Base-by-base conservation (phyloP, 2,888 invertebrate genomes). In the Bursaphelenchus okinawaensis region DNA sequence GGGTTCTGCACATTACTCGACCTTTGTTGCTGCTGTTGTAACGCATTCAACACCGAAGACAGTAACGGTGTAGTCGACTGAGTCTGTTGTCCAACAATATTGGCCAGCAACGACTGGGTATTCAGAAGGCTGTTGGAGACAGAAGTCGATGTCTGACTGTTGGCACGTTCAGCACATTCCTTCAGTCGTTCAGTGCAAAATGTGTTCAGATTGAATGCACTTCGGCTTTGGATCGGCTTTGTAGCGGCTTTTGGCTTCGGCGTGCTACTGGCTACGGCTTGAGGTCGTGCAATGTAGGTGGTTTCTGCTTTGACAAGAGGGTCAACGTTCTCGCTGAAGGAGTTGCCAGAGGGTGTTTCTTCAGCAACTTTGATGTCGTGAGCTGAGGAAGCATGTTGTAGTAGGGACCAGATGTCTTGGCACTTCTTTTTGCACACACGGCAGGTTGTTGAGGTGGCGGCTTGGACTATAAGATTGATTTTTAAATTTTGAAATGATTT, bases 151-250 rank as follows among this genome's bases (percentile, higher is more conserved):
- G 40, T 54, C 16, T 63, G 40, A 16, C 40, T 73, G 50, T 70
- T 74, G n/a, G 75, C 79, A 61, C 75, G 72, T 57, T 75, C 75
- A 3, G 81, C 81, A 52, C 78, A 67, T 55, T 81, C 78, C 62
- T 79, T 79, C 55, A 81, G 72, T 16, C 76, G 58, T 24, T 82
- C 79, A 7, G 77, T 75, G 62, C 80, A 81, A 68, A 78, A 82
- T 4, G 73, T 70, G 56, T 77, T 71, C 52, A 77, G 63, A 12
- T 65, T 68, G 67, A 78, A 78, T 20, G 76, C 69, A n/a, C 69
- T 65, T 22, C 73, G 72, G n/a, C 70, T 62, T 29, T 56, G 60
- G 16, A 24, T 6, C 12, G 26, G 26, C n/a, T 22, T 59, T 8
- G 16, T 63, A 12, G n/a, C 27, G 50, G 9, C 40, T n/a, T 24